Conservation (phyloP, 2,797 vertebrate species). For the Chromis chromis region DNA sequence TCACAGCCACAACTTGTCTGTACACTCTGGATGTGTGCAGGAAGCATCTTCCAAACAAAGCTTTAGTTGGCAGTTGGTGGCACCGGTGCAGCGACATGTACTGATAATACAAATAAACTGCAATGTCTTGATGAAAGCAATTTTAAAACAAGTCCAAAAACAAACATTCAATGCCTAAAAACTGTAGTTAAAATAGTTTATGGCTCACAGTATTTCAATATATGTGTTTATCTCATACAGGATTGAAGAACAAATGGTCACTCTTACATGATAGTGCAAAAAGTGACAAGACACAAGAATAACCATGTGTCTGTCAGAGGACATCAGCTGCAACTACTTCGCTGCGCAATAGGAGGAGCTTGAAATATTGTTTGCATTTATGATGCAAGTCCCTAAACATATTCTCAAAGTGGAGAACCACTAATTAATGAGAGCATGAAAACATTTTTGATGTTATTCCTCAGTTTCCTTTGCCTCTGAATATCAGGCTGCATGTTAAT, state of each 20-base stretch:
- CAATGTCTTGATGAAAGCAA: background rate
- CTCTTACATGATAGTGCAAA: background rate
- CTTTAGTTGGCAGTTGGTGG: constrained; percentile 6
- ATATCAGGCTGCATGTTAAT: constrained; percentile 16
- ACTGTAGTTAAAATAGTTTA: background rate
- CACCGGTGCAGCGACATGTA: constrained; percentile 18
- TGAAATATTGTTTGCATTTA: constrained; percentile 18
- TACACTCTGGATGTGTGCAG: constrained; percentile 27
- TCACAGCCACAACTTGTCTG: background rate
- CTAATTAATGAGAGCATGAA: constrained; percentile 22
- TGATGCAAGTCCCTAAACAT: background rate
- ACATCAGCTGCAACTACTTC: too few species aligned
- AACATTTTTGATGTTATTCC: constrained; percentile 13
- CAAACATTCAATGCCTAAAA: background rate
- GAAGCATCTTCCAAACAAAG: constrained; percentile 38
- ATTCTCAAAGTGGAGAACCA: background rate
- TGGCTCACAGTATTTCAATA: background rate
- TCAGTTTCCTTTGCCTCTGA: constrained; percentile 10
- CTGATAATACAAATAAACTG: background rate
- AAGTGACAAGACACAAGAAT: background rate
- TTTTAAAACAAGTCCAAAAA: background rate
- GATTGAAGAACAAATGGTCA: background rate
- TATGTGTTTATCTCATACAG: background rate
- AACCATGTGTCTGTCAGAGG: background rate
- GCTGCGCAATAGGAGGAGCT: background rate